These are phyloP conservation scores for Drosophila lacertosa DNA, from an alignment of 1,140 invertebrate species.

Conservation along the genomic window DNA sequence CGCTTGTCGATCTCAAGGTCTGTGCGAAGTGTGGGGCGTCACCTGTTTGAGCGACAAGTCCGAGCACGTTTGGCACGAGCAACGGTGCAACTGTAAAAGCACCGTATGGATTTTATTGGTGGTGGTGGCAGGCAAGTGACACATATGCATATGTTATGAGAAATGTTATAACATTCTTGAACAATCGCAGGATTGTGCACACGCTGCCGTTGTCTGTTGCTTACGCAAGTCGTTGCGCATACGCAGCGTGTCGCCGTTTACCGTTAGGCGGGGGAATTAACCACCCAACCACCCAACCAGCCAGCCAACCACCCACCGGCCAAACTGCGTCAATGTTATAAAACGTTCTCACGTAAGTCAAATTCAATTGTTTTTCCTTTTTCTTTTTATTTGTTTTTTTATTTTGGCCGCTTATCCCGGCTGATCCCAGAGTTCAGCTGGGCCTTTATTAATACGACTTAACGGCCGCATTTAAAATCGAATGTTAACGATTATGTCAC, in stretches of 20 bases:
- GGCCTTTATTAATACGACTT: constrained; percentile 39
- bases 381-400: too few relatives aligned
- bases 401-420: not conserved
- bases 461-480: constrained; percentile 14
- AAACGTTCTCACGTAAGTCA: constrained; percentile 79
- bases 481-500: constrained; percentile 35
- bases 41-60: constrained; percentile 43
- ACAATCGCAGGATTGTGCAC: constrained; percentile 20
- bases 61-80: constrained; percentile 58
- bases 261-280: constrained; percentile 51
- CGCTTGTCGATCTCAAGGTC: constrained; percentile 26
- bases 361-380: constrained; percentile 59
- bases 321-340: constrained; percentile 70
- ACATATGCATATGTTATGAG: constrained; percentile 14
- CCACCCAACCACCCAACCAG: constrained; percentile 19
- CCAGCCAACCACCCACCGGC: not conserved
- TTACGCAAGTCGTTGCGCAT: constrained; percentile 65
- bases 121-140: too few relatives aligned
- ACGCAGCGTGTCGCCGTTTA: constrained; percentile 63
- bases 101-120: constrained; percentile 42
- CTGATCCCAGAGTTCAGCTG: constrained; percentile 2
- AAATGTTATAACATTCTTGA: constrained; percentile 35
- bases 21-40: constrained; percentile 14
- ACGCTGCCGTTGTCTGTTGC: constrained; percentile 40
- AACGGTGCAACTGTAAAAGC: constrained; percentile 46